These are phyloP conservation scores for Dinoponera quadriceps DNA, from an alignment of 1,140 invertebrate species.

Conservation along the genomic window DNA sequence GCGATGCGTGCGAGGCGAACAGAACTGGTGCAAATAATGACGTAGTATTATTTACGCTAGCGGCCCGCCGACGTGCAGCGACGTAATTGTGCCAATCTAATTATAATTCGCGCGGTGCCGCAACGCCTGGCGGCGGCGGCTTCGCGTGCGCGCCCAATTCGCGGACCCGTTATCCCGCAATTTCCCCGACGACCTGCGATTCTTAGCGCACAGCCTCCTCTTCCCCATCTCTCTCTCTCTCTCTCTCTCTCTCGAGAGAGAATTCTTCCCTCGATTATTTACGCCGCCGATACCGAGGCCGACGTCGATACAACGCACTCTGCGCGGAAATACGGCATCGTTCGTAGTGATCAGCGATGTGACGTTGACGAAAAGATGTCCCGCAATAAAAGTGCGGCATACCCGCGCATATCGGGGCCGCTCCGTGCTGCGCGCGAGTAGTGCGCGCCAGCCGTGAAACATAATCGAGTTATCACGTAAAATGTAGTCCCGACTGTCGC, in stretches of 20 bases:
- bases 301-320: not conserved
- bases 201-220: too few relatives aligned
- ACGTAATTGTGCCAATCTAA: constrained; percentile 52
- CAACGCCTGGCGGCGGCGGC: not conserved
- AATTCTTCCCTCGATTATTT: not conserved
- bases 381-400: not conserved
- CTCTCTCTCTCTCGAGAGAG: too few relatives aligned
- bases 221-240: too few relatives aligned
- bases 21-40: constrained; percentile 47
- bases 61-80: constrained; percentile 42
- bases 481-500: constrained; percentile 52
- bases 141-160: constrained; percentile 7
- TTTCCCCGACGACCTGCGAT: not conserved
- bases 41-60: constrained; percentile 53
- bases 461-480: constrained; percentile 57
- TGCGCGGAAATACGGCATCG: not conserved
- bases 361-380: constrained; percentile 16
- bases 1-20: constrained; percentile 28
- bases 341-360: not conserved
- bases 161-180: not conserved
- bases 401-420: not conserved
- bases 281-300: not conserved
- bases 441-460: constrained; percentile 30
- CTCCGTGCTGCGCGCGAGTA: not conserved
- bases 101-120: constrained; percentile 30